Percentiles rank a stretch among this genome's conserved stretches.
These are phyloP conservation scores for Mellilla xanthometata DNA, from an alignment of 2,888 invertebrate genomes.

Conservation along the genomic window DNA sequence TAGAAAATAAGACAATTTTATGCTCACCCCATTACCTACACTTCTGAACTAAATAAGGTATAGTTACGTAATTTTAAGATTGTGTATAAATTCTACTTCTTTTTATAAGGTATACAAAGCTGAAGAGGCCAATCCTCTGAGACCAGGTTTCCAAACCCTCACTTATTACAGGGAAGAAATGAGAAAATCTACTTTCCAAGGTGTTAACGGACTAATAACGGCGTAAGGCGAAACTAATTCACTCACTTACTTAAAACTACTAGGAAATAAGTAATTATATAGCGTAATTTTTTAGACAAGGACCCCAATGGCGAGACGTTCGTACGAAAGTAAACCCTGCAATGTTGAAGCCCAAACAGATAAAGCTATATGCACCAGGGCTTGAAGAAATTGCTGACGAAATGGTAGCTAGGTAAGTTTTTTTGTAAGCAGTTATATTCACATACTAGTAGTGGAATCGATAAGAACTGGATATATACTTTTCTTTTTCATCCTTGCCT, in stretches of 20 bases:
- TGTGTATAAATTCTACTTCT: no score
- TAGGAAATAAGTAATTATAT: no score
- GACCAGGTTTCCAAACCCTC: slow-evolving; percentile 65
- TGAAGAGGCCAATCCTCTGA: slow-evolving; percentile 63
- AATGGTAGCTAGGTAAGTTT: slow-evolving; percentile 56
- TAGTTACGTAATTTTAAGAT: no score
- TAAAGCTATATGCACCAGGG: slow-evolving; percentile 73
- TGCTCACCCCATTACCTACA: no score
- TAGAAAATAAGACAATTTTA: no score
- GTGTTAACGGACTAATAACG: slow-evolving; percentile 60
- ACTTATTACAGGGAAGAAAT: slow-evolving; percentile 60
- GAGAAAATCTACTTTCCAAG: slow-evolving; percentile 55
- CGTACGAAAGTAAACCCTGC: slow-evolving; percentile 86
- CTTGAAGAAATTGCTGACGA: slow-evolving; percentile 76
- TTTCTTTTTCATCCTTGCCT: no score
- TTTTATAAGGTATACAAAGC: slow-evolving; percentile 58
- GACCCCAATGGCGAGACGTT: slow-evolving; percentile 85
- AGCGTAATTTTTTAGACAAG: slow-evolving; percentile 68
- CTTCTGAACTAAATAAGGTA: no score
- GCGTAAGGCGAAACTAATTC: slow-evolving; percentile 59
- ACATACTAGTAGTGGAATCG: slow-evolving; percentile 27
- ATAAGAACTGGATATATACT: no score
- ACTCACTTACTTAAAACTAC: no score
- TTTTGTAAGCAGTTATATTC: not conserved
- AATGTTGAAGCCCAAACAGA: slow-evolving; percentile 84